Conservation (phyloP, 2,888 invertebrate genomes). For the Agrotis puta region DNA sequence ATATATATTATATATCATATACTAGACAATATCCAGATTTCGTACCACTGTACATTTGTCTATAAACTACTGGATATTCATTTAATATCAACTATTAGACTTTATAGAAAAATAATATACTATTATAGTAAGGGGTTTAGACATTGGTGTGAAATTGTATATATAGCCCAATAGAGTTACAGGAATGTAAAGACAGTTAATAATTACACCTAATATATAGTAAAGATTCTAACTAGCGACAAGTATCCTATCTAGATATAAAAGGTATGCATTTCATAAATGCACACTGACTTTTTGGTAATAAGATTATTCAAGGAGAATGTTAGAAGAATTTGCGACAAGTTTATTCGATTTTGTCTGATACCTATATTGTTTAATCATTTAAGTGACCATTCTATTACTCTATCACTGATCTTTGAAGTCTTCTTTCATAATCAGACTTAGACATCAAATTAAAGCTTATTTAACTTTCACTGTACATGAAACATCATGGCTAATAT, state of each 20-base stretch:
- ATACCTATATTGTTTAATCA: conserved; percentile 28
- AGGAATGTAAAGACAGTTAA: conserved; percentile 79
- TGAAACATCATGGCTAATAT: conserved; percentile 68
- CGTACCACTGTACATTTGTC: conserved; percentile 60
- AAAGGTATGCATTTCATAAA: conserved; percentile 83
- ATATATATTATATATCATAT: conserved; percentile 61
- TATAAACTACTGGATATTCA: conserved; percentile 57
- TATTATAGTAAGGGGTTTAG: conserved; percentile 64
- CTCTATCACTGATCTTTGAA: conserved; percentile 65
- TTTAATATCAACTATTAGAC: conserved; percentile 52
- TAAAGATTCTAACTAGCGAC: conserved; percentile 78
- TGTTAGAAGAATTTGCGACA: conserved; percentile 63
- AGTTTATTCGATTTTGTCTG: conserved; percentile 51
- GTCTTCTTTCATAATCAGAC: conserved; percentile 71
- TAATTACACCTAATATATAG: conserved; percentile 70
- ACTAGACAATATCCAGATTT: conserved; percentile 58
- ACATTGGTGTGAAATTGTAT: conserved; percentile 69
- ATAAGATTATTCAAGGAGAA: conserved; percentile 64
- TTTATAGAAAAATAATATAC: conserved; percentile 64
- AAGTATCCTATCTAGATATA: conserved; percentile 75
- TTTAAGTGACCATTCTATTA: conserved; percentile 60
- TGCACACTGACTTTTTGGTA: conserved; percentile 84
- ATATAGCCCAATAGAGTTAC: conserved; percentile 72
- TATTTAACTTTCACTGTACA: conserved; percentile 65
- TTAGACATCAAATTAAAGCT: conserved; percentile 82